Evolutionary conservation across 2,113 vertebrate species (phyloP), one percentile per base, ranked within the genome.

Genomic region (Nematolebias whitei): DNA sequence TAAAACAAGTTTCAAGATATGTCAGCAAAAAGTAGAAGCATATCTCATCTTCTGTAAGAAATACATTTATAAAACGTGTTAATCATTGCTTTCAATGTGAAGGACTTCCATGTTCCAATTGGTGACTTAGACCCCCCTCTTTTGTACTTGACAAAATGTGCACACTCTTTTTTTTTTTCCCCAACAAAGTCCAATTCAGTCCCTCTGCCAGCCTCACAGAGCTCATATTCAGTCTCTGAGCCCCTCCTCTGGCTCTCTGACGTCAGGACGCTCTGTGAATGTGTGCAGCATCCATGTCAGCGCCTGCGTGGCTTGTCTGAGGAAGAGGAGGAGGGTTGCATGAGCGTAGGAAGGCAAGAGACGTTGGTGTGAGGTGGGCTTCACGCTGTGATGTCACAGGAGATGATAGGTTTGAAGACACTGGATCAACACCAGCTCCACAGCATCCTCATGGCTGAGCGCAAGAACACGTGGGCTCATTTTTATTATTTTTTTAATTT

Each of bases 361-460:
- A 51, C 7, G 38, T 61, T 62, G 72, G 68, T 18, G 76, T 53
- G 81, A 69, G 80, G 72, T 53, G 71, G 76, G 66, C 48, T 80
- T 76, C 60, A 61, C 16, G 4, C 68, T 81, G 87, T 88, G 87
- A 90, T 87, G 82, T 87, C 78, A 84, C 75, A 70, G 74, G 70
- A 75, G 74, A 22, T 26, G 52, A 74, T 80, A 23, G 47, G 64
- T 58, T 58, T n/a, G 53, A 40, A 75, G 68, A 74, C 70, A 58
- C 71, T 72, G 67, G 72, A 55, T 60, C 50, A 45, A 5, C 41
- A 56, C 5, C n/a, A 29, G 32, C 60, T n/a, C 39, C 54, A 22
- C 29, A 39, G 84, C 82, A 78, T 64, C 76, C 89, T 90, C 49
- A 60, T 83, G 88, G 72, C 45, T 0, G n/a, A 61, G 12, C 20